Base-by-base conservation (phyloP, 2,888 invertebrate species). In the Seira musarum region DNA sequence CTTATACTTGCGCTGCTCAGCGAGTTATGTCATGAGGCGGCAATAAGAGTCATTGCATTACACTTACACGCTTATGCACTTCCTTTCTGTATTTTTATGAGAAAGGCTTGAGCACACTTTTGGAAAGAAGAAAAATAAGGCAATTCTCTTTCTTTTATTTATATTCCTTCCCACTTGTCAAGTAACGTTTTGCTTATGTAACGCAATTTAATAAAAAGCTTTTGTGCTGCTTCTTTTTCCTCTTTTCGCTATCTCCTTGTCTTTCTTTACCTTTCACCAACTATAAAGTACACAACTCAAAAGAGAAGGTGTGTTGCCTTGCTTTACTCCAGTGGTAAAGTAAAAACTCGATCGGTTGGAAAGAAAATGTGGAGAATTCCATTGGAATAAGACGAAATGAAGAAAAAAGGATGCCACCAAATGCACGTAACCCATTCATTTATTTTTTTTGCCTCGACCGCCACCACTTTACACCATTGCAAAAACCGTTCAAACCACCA, bases 151-250 rank as follows among this genome's bases (percentile, higher is more conserved):
- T 53, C 2, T n/a, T 53, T 53, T 17, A n/a, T 53, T 53, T 53
- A n/a, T n/a, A 17, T 53, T 53, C 53, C 30, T 30, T 53, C 53
- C 53, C 53, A 53, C 53, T 53, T 53, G 53, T 53, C 6, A 53
- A 53, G 17, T 8, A 53, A 53, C 15, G 53, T 17, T 53, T 53
- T 53, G 49, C 22, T 67, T 67, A 67, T 67, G 67, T 35, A 67
- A 67, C 46, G 22, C 67, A 67, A 67, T 67, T 67, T 67, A 49
- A 67, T 67, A 67, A 46, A 67, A 67, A 67, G 67, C 49, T 53
- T 53, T 53, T 53, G 13, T 53, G 17, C 17, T 53, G 53, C 53
- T 53, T 53, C 53, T 53, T 53, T 53, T 17, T 53, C 15, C 53
- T n/a, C 40, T 40, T 40, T 40, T 40, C 3, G 6, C 53, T 53